Conservation (phyloP, 2,113 vertebrate species). For the Picathartes gymnocephalus region DNA sequence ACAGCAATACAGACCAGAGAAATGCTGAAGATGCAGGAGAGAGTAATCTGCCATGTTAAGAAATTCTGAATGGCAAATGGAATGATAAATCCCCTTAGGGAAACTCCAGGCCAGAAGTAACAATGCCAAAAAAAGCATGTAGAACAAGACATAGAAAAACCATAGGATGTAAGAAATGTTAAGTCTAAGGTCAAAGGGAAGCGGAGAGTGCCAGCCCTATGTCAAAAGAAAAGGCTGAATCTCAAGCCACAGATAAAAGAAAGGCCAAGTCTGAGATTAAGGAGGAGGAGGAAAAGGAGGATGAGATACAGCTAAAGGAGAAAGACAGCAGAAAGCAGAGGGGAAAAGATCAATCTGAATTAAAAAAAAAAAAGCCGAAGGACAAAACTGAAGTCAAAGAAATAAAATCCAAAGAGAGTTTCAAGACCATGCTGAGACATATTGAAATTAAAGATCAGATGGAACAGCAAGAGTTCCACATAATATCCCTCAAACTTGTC, state of each 20-base stretch:
- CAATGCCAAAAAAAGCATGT: background rate
- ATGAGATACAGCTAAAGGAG: background rate
- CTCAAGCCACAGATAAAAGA: background rate
- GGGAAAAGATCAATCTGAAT: background rate
- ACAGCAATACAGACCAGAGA: background rate
- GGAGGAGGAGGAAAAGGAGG: slow-evolving; percentile 29
- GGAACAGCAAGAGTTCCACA: slow-evolving; percentile 1
- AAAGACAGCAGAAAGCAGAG: background rate
- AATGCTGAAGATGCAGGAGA: background rate
- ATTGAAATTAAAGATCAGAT: slow-evolving; percentile 28
- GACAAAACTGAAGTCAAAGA: background rate
- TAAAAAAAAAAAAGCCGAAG: background rate
- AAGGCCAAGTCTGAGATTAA: slow-evolving; percentile 33
- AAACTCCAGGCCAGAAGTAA: background rate
- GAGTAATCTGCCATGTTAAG: background rate
- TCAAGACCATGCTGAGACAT: slow-evolving; percentile 16
- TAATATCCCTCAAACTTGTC: background rate
- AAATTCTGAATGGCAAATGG: slow-evolving; percentile 24
- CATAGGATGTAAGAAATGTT: background rate
- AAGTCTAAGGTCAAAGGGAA: slow-evolving; percentile 40
- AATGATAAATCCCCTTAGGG: background rate
- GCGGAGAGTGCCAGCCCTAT: background rate
- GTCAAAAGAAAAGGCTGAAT: slow-evolving; percentile 20
- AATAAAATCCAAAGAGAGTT: background rate
- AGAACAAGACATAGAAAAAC: slow-evolving; percentile 3